Base-by-base conservation (phyloP, 2,888 invertebrate species). In the Caenorhabditis angaria region DNA sequence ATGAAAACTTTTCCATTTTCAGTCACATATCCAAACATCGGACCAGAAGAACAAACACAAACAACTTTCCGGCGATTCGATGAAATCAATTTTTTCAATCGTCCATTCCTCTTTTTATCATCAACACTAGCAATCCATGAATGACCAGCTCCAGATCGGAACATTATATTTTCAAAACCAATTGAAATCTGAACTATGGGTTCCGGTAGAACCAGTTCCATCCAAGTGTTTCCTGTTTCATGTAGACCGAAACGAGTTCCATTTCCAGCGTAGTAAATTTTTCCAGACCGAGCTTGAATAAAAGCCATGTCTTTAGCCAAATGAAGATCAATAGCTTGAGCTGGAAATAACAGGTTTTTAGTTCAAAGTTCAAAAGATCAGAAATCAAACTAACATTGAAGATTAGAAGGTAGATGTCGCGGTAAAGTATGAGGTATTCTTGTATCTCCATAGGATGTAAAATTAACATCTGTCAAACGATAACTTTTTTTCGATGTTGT, bases 281-380 rank as follows among this genome's bases (percentile, higher is more conserved):
- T 92, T 0, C 97, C 97, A 87, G 94, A 94, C 85, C 96, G 94
- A 48, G 94, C 91, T n/a, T 97, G 91, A 32, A 97, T 88, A 61
- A 97, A 90, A 0, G 94, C 94, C 88, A 97, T 95, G 87, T 97
- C 97, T 86, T 96, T 95, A 0, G 97, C 96, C 1, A 94, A 91
- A 0, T 94, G 93, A 74, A 94, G 91, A 89, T 95, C 92, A 0
- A 90, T 89, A 68, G 93, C 73, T 66, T 78, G 80, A 51, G 69
- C 83, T 83, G 65, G 41, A 75, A 67, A 47, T 18, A 10, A 10
- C 41, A 10, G 18, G 10, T 35, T 61, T 25, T 28, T 28, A 1
- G 50, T 35, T n/a, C 51, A 48, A 3, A 48, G 22, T 2, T 54
- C 27, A 14, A 25, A 67, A 25, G 24, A 18, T 0, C 12, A 12